Evolutionary conservation across 2,888 invertebrate genomes (phyloP), one percentile per base, ranked within the genome.

Genomic region (Alloscopus bannaensis): DNA sequence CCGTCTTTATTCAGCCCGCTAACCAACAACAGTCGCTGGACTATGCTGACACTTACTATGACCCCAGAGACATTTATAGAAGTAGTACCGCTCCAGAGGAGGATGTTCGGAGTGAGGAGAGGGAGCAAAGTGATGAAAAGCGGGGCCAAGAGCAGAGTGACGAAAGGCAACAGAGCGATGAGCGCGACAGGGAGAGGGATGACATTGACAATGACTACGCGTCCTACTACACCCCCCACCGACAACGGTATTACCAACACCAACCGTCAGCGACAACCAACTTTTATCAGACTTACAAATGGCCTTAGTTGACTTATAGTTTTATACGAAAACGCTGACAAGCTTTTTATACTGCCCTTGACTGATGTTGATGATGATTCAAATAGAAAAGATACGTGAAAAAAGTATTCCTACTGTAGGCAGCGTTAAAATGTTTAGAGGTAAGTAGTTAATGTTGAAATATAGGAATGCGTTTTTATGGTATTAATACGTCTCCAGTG

Each of bases 191-290:
- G 8, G 26, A 42, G 18, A n/a, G n/a, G n/a, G 68, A 69, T 26
- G 42, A 57, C 0, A n/a, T 70, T 36, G 47, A 70, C 24, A 59
- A 70, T 16, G 70, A 70, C 22, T 70, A 70, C 59, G 24, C 42
- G 3, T 59, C 70, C 1, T 70, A 70, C 24, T 52, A 52, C 52
- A 20, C 20, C 24, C 52, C 52, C 13, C 13, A 36, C 13, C 36
- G 13, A 8, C 6, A 13, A 8, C 36, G 13, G 36, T 13, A 36
- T 6, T 13, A 13, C 8, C 36, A 36, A 6, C 52, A 52, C 16
- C 52, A 52, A 22, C 3, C n/a, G n/a, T n/a, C n/a, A n/a, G n/a
- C n/a, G n/a, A n/a, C n/a, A n/a, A n/a, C n/a, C n/a, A n/a, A n/a
- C n/a, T n/a, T n/a, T n/a, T n/a, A n/a, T n/a, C n/a, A n/a, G n/a